phyloP scores from a whole-genome alignment of 1,140 invertebrate species.

The Pentalonia nigronervosa region DNA sequence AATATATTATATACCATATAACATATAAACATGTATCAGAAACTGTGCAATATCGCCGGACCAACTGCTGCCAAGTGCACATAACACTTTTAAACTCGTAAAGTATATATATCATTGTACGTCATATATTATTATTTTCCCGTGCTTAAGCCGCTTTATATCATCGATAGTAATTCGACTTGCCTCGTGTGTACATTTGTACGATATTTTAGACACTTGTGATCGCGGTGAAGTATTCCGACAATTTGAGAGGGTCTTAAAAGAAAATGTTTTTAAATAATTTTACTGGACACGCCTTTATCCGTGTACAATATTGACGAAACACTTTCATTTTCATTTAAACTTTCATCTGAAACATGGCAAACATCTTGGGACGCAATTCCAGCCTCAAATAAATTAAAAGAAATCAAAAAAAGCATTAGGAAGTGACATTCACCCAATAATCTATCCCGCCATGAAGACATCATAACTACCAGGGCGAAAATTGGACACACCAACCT shows the following conservation, averaged over 20 bases:
- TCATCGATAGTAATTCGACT: not conserved
- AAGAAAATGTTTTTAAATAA: not conserved
- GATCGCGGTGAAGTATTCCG: not conserved
- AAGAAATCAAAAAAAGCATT: too few relatives aligned
- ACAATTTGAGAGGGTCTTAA: not conserved
- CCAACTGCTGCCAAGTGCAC: conserved; percentile 12
- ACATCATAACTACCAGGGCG: too few relatives aligned
- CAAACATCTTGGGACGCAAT: too few relatives aligned
- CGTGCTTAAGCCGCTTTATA: not conserved
- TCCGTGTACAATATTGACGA: not conserved
- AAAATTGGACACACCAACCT: too few relatives aligned
- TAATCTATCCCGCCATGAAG: too few relatives aligned
- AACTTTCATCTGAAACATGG: too few relatives aligned
- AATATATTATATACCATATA: not conserved
- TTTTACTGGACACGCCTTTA: not conserved
- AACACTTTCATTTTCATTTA: too few relatives aligned
- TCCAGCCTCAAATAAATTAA: too few relatives aligned
- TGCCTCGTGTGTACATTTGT: not conserved
- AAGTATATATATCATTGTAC: not conserved
- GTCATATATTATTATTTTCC: not conserved
- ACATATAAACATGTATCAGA: not conserved
- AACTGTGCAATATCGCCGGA: not conserved
- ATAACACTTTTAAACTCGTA: conserved; percentile 31
- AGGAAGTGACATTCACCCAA: too few relatives aligned
- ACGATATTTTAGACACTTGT: not conserved